Percentiles rank a stretch among this genome's conserved stretches.
Evolutionary conservation across 2,797 vertebrate genomes (phyloP).

Genomic region (Hybognathus amarus): DNA sequence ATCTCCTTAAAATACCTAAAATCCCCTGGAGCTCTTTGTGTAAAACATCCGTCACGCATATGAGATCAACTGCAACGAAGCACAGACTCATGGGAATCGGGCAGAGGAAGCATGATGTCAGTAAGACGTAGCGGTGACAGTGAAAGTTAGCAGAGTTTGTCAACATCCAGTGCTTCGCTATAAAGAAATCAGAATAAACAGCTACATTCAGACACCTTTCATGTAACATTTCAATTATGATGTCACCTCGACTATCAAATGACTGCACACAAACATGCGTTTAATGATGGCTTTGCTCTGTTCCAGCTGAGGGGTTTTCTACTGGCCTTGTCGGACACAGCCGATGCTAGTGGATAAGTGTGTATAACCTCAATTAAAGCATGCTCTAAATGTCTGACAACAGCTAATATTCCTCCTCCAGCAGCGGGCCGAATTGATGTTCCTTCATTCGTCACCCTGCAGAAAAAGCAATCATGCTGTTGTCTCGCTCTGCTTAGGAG

Average conservation of each 20-base stretch:
- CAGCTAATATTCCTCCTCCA: conserved; percentile 81
- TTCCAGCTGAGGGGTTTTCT: conserved; percentile 81
- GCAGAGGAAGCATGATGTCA: conserved; percentile 10
- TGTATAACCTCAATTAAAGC: conserved; percentile 83
- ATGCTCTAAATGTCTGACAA: conserved; percentile 81
- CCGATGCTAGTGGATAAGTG: conserved; percentile 72
- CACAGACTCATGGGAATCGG: conserved; percentile 20
- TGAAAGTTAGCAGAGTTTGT: conserved; percentile 12
- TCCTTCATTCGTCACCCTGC: conserved; percentile 76
- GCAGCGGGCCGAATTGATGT: conserved; percentile 77
- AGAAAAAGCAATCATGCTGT: conserved; percentile 81
- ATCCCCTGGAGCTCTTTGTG: conserved; percentile 37
- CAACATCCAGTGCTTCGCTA: neutral
- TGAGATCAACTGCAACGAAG: conserved; percentile 31
- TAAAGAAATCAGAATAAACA: conserved; percentile 25
- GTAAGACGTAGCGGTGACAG: neutral
- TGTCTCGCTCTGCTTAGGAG: conserved; percentile 68
- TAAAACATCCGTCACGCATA: conserved; percentile 50
- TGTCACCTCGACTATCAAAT: conserved; percentile 14
- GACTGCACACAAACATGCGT: conserved; percentile 33
- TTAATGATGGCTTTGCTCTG: conserved; percentile 57
- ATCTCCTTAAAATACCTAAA: conserved; percentile 46
- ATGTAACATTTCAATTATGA: conserved; percentile 42
- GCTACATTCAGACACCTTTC: conserved; percentile 20
- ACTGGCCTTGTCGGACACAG: conserved; percentile 76